Evolutionary conservation across 2,113 vertebrate species (phyloP).

Genomic region (Pseudorhombus dupliciocellatus): DNA sequence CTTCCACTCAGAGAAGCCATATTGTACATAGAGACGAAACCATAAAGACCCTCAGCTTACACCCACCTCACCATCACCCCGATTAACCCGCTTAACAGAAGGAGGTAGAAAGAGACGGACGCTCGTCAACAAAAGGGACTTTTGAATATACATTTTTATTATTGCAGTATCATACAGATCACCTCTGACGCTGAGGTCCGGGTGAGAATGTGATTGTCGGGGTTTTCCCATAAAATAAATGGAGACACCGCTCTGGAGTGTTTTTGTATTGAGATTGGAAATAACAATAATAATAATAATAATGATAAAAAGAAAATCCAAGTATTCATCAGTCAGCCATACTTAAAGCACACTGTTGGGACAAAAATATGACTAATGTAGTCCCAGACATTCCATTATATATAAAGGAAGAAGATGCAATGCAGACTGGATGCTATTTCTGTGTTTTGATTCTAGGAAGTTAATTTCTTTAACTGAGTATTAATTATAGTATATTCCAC

Average conservation of each 20-base stretch:
- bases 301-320: conserved; percentile 22
- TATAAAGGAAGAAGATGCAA: conserved; percentile 71
- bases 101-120: conserved; percentile 49
- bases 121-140: conserved; percentile 49
- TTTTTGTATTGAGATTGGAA: conserved; percentile 69
- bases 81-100: conserved; percentile 68
- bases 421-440: conserved; percentile 59
- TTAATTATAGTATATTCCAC: conserved; percentile 68
- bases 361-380: conserved; percentile 62
- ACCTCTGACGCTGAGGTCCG: conserved; percentile 50
- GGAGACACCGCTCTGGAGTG: conserved; percentile 47
- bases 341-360: conserved; percentile 79
- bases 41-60: conserved; percentile 75
- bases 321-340: conserved; percentile 68
- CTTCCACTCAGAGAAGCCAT: conserved; percentile 85
- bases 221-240: conserved; percentile 51
- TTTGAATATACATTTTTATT: conserved; percentile 71
- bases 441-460: conserved; percentile 48
- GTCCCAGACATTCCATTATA: conserved; percentile 78
- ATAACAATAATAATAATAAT: conserved; percentile 35
- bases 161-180: conserved; percentile 69
- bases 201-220: conserved; percentile 47
- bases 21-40: conserved; percentile 81
- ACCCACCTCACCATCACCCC: conserved; percentile 46
- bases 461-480: conserved; percentile 59